Conservation (phyloP, 2,888 invertebrate genomes). For the Scaptomyza caliginosa region DNA sequence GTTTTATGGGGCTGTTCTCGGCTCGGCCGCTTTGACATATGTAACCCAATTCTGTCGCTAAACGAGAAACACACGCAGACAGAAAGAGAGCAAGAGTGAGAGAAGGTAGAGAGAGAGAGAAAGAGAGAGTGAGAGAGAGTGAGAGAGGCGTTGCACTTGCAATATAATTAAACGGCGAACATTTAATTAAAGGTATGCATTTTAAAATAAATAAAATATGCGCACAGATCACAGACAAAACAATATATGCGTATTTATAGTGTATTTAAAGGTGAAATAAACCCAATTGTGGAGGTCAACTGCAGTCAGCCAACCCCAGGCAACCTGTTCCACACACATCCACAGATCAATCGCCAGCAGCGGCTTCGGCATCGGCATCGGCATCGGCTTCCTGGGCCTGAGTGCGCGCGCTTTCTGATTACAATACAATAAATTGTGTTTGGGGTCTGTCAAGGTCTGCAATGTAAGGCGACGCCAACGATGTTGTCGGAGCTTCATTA, state of each 20-base stretch:
- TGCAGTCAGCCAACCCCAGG: conserved; percentile 54
- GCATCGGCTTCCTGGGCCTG: conserved; percentile 47
- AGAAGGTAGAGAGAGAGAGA: conserved; percentile 1
- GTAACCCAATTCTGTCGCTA: conserved; percentile 80
- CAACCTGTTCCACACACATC: conserved; percentile 68
- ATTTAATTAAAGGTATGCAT: conserved; percentile 66
- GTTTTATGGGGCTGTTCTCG: conserved; percentile 56
- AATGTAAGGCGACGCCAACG: conserved; percentile 25
- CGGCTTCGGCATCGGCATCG: background rate
- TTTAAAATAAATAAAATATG: conserved; percentile 46
- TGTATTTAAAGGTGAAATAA: conserved; percentile 10
- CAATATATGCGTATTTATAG: background rate
- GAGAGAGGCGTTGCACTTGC: conserved; percentile 51
- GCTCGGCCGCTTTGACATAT: conserved; percentile 56
- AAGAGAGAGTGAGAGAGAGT: background rate
- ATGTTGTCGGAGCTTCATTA: conserved; percentile 63
- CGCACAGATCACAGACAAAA: conserved; percentile 15
- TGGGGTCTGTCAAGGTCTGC: conserved; percentile 66
- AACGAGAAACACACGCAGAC: background rate
- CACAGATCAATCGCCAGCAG: conserved; percentile 31
- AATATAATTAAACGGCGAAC: conserved; percentile 52
- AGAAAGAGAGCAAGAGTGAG: background rate
- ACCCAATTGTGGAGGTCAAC: conserved; percentile 70
- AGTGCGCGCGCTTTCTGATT: conserved; percentile 40
- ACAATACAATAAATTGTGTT: conserved; percentile 63